Percentiles rank a stretch among this genome's conserved stretches.
Evolutionary conservation across 2,113 vertebrate species (phyloP).

Genomic region (Pagrus major): DNA sequence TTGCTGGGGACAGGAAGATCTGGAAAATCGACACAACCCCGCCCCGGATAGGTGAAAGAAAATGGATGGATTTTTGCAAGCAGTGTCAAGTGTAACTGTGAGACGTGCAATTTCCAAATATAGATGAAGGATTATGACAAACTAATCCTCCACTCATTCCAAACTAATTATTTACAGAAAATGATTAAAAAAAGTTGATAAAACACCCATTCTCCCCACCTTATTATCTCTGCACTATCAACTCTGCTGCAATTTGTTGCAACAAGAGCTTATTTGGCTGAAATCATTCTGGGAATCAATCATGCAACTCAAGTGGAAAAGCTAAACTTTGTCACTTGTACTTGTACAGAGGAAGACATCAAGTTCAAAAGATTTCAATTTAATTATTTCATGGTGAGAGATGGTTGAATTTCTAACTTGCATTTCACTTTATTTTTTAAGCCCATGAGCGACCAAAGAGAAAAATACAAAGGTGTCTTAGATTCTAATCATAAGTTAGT

Average conservation of each 20-base stretch:
- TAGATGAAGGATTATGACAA: conserved; percentile 12
- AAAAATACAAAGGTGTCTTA: conserved; percentile 49
- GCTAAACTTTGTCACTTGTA: conserved; percentile 11
- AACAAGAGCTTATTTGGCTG: conserved; percentile 45
- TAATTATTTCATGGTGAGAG: conserved; percentile 38
- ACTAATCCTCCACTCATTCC: conserved; percentile 19
- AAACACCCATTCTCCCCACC: conserved; percentile 17
- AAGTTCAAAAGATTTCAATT: conserved; percentile 43
- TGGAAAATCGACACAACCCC: too few relatives aligned
- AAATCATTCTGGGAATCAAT: conserved; percentile 32
- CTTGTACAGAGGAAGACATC: conserved; percentile 50
- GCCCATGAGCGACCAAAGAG: conserved; percentile 29
- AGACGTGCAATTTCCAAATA: background rate
- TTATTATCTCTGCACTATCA: conserved; percentile 45
- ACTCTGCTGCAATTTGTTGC: conserved; percentile 32
- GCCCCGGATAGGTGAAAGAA: too few relatives aligned
- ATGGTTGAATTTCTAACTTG: conserved; percentile 41
- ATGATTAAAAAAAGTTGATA: conserved; percentile 20
- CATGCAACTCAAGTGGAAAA: conserved; percentile 32
- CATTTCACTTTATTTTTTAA: conserved; percentile 27
- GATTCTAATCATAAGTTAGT: conserved; percentile 58
- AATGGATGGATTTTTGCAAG: too few relatives aligned
- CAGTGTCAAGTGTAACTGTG: background rate
- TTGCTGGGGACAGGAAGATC: too few relatives aligned
- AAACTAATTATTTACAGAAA: conserved; percentile 38